phyloP scores from a whole-genome alignment of 1,140 invertebrate species.

The Hermetia illucens region DNA sequence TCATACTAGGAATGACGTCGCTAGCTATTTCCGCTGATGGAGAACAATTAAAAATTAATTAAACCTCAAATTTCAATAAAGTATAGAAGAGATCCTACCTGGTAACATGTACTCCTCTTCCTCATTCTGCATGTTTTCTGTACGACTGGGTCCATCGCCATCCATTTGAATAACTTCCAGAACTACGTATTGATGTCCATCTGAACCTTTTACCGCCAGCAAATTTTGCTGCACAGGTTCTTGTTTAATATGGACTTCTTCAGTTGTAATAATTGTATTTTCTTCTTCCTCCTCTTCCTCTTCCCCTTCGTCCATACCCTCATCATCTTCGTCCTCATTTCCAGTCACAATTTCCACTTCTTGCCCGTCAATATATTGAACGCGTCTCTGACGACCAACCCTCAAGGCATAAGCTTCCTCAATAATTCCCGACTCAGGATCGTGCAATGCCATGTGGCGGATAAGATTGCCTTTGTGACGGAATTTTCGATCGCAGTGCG shows the following conservation, averaged over 20 bases:
- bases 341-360: conserved; percentile 30
- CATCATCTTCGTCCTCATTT: too few relatives aligned
- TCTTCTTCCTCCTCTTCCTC: conserved; percentile 6
- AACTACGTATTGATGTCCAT: conserved; percentile 75
- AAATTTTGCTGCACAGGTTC: too few relatives aligned
- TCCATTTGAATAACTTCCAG: conserved; percentile 73
- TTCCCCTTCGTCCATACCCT: too few relatives aligned
- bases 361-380: conserved; percentile 49
- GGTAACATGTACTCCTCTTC: conserved; percentile 19
- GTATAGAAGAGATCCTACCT: conserved; percentile 4
- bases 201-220: conserved; percentile 30
- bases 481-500: conserved; percentile 72
- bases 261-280: conserved; percentile 6
- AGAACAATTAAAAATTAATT: neutral
- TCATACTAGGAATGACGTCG: conserved; percentile 10
- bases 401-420: conserved; percentile 65
- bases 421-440: conserved; percentile 50
- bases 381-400: conserved; percentile 63
- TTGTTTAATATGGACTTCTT: too few relatives aligned
- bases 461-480: conserved; percentile 89
- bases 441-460: conserved; percentile 80
- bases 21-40: neutral
- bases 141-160: conserved; percentile 38
- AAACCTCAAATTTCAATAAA: too few relatives aligned
- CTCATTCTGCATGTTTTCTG: conserved; percentile 20